Evolutionary conservation across 2,113 vertebrate genomes (phyloP), one percentile per base, ranked within the genome.

Genomic region (Chauna torquata): DNA sequence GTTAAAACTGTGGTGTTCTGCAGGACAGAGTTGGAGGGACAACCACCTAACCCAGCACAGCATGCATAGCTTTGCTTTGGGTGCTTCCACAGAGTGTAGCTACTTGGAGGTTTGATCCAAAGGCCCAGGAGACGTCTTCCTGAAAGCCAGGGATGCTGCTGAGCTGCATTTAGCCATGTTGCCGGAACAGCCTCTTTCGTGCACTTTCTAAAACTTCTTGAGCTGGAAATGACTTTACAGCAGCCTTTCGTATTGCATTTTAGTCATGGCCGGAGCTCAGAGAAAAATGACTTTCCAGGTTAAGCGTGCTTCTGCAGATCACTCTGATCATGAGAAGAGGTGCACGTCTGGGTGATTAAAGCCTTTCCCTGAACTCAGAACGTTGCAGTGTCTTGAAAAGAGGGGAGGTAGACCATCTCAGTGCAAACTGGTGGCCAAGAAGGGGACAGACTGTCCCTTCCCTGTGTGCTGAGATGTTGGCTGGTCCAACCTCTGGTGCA

Each of bases 151-250:
- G 36, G 81, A 70, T 82, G 66, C 40, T 12, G 11, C 70, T 55
- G 75, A 88, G 18, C 27, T 92, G 54, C 57, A 54, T 87, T 80
- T 90, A 80, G 74, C 47, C 19, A 2, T 4, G 24, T 74, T 94
- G 75, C 95, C 95, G 92, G 70, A 84, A 28, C 28, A 94, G 71
- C 42, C 42, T 82, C 59, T 95, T 87, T 80, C 74, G 59, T 90
- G 71, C 34, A 44, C 91, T 94, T 91, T 80, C 81, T 86, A 94
- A 91, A 72, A 83, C 50, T 95, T 96, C 59, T 91, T 88, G 89
- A 86, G 38, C 45, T 96, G 91, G 89, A 95, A 96, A 88, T 86
- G 3, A 47, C 50, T 88, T 86, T 91, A 95, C 87, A 94, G 50
- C 28, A 88, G 28, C 38, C 49, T 92, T 91, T 95, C 45, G 47